A percentile compares a stretch with the other conserved stretches of the same genome.
Evolutionary conservation across 2,113 vertebrate species (phyloP).

Genomic region (Scomber colias): DNA sequence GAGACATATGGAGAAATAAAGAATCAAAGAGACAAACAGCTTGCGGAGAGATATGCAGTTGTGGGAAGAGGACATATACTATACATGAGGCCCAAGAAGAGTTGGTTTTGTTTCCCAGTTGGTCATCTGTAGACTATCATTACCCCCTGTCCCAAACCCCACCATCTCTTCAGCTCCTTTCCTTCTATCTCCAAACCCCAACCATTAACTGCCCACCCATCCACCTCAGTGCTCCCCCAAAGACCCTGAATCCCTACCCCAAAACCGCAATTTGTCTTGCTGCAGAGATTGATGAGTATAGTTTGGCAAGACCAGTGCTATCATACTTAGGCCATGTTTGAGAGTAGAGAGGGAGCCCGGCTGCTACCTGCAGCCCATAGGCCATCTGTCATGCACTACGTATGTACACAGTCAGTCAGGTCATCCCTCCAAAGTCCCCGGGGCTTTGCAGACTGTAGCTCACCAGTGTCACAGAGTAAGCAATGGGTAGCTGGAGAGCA

Average conservation of each 20-base stretch:
- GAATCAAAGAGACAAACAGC: slow-evolving; percentile 43
- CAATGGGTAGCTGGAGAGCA: slow-evolving; percentile 23
- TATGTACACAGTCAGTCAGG: slow-evolving; percentile 68
- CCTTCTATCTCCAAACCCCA: slow-evolving; percentile 35
- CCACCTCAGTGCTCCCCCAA: slow-evolving; percentile 45
- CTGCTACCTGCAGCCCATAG: slow-evolving; percentile 43
- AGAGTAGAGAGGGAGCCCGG: slow-evolving; percentile 54
- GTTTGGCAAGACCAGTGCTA: slow-evolving; percentile 54
- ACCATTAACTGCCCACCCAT: slow-evolving; percentile 56
- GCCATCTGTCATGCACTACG: slow-evolving; percentile 72
- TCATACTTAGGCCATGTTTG: slow-evolving; percentile 55
- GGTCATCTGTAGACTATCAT: slow-evolving; percentile 35
- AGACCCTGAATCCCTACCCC: slow-evolving; percentile 54
- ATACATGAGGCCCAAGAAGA: slow-evolving; percentile 17
- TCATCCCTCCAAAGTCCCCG: slow-evolving; percentile 45
- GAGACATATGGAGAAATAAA: slow-evolving; percentile 30
- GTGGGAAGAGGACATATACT: slow-evolving; percentile 26
- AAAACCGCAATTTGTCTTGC: slow-evolving; percentile 76
- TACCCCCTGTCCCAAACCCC: slow-evolving; percentile 17
- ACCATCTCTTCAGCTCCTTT: slow-evolving; percentile 23
- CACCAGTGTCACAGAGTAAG: slow-evolving; percentile 32
- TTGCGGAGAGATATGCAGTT: slow-evolving; percentile 38
- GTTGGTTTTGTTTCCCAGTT: slow-evolving; percentile 58
- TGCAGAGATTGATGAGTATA: slow-evolving; percentile 69
- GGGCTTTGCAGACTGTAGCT: slow-evolving; percentile 54